Percentiles rank a stretch among this genome's conserved stretches.
Conservation (phyloP, 2,888 invertebrate species). For the Eristalis pertinax region DNA sequence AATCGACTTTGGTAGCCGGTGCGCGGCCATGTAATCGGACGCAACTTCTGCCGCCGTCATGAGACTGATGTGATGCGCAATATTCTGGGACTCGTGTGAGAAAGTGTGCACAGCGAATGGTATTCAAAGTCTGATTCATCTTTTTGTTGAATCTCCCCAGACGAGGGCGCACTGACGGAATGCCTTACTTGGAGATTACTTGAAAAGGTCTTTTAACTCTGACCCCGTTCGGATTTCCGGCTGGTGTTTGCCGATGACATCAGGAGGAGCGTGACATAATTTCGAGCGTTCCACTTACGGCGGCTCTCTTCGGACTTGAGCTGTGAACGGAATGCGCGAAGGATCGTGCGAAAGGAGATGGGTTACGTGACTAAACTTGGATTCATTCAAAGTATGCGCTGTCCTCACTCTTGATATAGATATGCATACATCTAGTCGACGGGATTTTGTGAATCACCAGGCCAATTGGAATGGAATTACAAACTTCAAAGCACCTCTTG, state of each 20-base stretch:
- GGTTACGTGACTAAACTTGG: background rate
- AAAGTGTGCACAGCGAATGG: background rate
- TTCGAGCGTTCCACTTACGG: background rate
- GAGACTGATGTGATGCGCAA: background rate
- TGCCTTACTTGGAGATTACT: background rate
- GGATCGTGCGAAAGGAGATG: background rate
- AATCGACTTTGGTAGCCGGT: background rate
- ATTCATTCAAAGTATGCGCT: background rate
- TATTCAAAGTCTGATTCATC: constrained; percentile 1
- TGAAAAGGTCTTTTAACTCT: background rate
- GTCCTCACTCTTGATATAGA: background rate
- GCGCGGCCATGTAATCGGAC: background rate
- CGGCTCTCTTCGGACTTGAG: background rate
- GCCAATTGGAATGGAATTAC: no score
- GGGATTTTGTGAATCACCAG: no score
- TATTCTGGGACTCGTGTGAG: background rate
- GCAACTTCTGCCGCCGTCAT: background rate
- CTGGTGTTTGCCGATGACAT: background rate
- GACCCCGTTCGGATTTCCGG: background rate
- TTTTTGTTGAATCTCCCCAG: background rate
- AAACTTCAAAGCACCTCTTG: no score
- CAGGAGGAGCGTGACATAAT: background rate
- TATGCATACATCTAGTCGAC: no score
- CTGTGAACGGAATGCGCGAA: background rate
- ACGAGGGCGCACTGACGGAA: background rate